These are phyloP conservation scores for Congeria kusceri DNA, from an alignment of 2,888 invertebrate species.

Conservation along the genomic window DNA sequence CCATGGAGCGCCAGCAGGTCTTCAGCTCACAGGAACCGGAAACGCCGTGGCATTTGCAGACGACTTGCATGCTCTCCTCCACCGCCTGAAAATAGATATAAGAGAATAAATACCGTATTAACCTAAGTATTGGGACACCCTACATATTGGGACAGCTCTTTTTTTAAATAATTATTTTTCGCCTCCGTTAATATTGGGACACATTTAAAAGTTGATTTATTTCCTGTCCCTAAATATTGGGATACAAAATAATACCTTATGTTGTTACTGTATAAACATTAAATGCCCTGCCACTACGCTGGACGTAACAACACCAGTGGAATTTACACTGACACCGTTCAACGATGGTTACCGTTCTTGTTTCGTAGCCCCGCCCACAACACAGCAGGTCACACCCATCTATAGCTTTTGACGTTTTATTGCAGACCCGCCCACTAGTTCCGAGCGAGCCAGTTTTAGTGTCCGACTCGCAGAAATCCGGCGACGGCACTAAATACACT, in stretches of 20 bases:
- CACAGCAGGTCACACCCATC: slow-evolving; percentile 96
- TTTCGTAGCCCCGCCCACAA: slow-evolving; percentile 96
- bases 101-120: too few species aligned
- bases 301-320: slow-evolving; percentile 98
- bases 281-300: too few species aligned
- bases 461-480: slow-evolving; percentile 93
- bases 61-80: slow-evolving; percentile 89
- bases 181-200: too few species aligned
- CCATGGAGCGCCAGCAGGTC: slow-evolving; percentile 98
- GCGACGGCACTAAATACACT: slow-evolving; percentile 97
- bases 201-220: too few species aligned
- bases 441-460: slow-evolving; percentile 89
- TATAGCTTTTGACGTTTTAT: slow-evolving; percentile 92
- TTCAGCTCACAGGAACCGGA: slow-evolving; percentile 97
- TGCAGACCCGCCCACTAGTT: slow-evolving; percentile 86
- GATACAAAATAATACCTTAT: too few species aligned
- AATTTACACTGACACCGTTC: slow-evolving; percentile 97
- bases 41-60: slow-evolving; percentile 97
- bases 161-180: too few species aligned
- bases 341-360: slow-evolving; percentile 89
- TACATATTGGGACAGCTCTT: too few species aligned
- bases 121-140: too few species aligned
- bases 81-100: slow-evolving; percentile 85
- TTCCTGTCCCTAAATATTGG: too few species aligned
- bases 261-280: too few species aligned